Conservation (phyloP, 2,888 invertebrate genomes). For the Hyposoter didymator region DNA sequence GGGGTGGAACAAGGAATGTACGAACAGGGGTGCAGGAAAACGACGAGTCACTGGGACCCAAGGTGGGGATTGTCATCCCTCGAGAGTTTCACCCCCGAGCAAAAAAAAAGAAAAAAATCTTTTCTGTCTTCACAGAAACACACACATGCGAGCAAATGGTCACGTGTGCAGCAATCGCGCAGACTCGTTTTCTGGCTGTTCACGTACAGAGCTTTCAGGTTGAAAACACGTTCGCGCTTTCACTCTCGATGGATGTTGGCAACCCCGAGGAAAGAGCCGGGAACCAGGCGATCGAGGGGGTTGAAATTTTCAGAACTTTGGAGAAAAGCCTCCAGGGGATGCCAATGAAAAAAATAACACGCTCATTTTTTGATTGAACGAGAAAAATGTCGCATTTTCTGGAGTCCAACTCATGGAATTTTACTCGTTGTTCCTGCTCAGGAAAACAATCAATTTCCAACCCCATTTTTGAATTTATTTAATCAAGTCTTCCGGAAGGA, state of each 20-base stretch:
- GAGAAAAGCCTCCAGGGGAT: neutral
- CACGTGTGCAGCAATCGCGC: neutral
- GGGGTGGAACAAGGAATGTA: conserved; percentile 74
- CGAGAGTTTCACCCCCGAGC: neutral
- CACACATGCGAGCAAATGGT: neutral
- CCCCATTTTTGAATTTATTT: too few relatives aligned
- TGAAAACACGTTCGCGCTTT: conserved; percentile 37
- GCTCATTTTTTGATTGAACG: too few relatives aligned
- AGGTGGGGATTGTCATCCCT: conserved; percentile 42
- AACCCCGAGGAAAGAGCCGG: conserved; percentile 74
- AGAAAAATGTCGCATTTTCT: too few relatives aligned
- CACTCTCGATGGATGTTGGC: conserved; percentile 72
- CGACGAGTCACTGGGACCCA: conserved; percentile 67
- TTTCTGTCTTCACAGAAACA: neutral
- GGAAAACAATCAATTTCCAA: too few relatives aligned
- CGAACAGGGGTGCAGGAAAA: conserved; percentile 72
- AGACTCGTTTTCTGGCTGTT: neutral
- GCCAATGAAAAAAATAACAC: too few relatives aligned
- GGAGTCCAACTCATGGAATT: too few relatives aligned
- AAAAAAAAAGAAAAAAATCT: conserved; percentile 8
- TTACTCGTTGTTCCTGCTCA: too few relatives aligned
- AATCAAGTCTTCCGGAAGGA: too few relatives aligned
- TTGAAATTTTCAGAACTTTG: conserved; percentile 39
- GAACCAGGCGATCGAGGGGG: conserved; percentile 71
- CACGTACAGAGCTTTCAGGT: neutral